Evolutionary conservation across 1,140 invertebrate species (phyloP).

Genomic region (Drosophila rhopaloa): DNA sequence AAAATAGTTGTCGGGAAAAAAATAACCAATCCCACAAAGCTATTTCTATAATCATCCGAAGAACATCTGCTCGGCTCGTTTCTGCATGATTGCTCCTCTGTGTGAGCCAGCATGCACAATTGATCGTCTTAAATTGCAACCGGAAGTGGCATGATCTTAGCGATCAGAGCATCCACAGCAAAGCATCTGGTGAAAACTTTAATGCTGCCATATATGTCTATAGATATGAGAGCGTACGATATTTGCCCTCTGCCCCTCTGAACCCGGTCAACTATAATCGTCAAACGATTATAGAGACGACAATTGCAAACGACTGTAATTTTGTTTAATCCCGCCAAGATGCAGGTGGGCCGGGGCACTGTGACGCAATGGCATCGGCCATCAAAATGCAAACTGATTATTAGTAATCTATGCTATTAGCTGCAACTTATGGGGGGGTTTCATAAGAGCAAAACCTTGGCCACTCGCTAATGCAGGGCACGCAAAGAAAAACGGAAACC

Average conservation of each 20-base stretch:
- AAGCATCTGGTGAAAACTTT: slow-evolving; percentile 3
- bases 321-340: slow-evolving; percentile 1
- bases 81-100: slow-evolving; percentile 1
- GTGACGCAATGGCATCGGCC: not conserved
- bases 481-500: slow-evolving; percentile 23
- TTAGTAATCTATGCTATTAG: slow-evolving; percentile 22
- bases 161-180: not conserved
- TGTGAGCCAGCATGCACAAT: slow-evolving; percentile 9
- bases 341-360: not conserved
- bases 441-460: slow-evolving; percentile 18
- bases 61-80: slow-evolving; percentile 8
- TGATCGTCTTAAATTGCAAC: slow-evolving; percentile 24
- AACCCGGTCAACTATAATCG: not conserved
- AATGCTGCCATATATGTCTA: not conserved
- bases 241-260: not conserved
- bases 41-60: not conserved
- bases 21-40: not conserved
- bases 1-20: no score
- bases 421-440: slow-evolving; percentile 10
- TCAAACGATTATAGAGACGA: slow-evolving; percentile 11
- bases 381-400: slow-evolving; percentile 18
- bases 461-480: slow-evolving; percentile 29
- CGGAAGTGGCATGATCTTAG: slow-evolving; percentile 29
- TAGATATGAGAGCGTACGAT: not conserved
- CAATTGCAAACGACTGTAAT: slow-evolving; percentile 28